phyloP scores from a whole-genome alignment of 2,797 vertebrate genomes.

The Margarornis squamiger region DNA sequence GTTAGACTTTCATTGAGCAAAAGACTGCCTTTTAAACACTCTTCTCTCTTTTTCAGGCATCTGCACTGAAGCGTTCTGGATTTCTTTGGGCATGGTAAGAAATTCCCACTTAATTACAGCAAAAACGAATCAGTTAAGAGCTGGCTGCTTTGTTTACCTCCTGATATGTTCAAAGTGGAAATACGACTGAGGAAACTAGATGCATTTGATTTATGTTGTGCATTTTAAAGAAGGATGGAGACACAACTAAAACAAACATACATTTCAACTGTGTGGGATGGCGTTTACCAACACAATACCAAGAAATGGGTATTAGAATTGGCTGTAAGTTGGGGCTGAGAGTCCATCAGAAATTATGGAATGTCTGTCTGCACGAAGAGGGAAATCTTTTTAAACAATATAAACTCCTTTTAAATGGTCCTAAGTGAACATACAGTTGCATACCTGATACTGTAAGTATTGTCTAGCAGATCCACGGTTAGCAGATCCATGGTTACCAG shows the following conservation, averaged over 20 bases:
- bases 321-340: neutral
- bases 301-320: neutral
- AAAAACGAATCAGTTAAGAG: neutral
- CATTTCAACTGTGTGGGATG: neutral
- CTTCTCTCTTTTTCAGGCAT: constrained; percentile 55
- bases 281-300: neutral
- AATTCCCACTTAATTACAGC: constrained; percentile 14
- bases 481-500: neutral
- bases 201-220: neutral
- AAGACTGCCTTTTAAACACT: constrained; percentile 37
- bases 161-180: neutral
- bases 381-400: neutral
- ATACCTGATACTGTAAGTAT: neutral
- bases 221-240: neutral
- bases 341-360: neutral
- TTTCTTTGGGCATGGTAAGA: constrained; percentile 63
- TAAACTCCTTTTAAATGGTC: neutral
- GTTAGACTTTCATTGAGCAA: constrained; percentile 9
- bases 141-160: neutral
- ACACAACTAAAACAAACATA: neutral
- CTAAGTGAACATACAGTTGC: neutral
- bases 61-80: constrained; percentile 42
- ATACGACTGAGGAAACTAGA: neutral
- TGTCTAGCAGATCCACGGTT: neutral
- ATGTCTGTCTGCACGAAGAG: neutral